Evolutionary conservation across 92 coral and sea anemone genomes (phyloP), one percentile per base, ranked within the genome.

Genomic region (Porites cylindrica): DNA sequence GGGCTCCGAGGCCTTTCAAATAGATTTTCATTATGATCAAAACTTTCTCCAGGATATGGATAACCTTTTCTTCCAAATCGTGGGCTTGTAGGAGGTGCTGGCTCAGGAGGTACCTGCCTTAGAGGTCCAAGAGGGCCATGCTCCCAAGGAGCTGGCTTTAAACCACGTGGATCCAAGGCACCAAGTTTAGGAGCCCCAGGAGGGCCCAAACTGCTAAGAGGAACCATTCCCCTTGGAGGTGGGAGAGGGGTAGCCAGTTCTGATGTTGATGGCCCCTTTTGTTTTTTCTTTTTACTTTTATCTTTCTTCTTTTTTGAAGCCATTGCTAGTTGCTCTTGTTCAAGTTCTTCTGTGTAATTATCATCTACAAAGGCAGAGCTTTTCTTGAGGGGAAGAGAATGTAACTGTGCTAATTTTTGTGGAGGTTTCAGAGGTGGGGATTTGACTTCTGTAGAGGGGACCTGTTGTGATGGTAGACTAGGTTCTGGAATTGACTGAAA

Each of bases 141-240:
- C 82, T 91, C 96, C 98, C 98, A 93, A 51, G 98, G 93, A 12
- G 77, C 96, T 72, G 94, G 94, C 70, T 91, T 93, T 13, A 79
- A 20, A 19, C 85, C 79, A n/a, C 76, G 68, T 10, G 83, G 91
- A 69, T 94, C 92, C 85, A 91, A 74, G 76, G 75, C 92, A 50
- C 94, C 94, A 23, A 95, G 90, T 88, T 95, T 95, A 43, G 86
- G 24, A 59, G 85, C 68, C 23, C 91, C 93, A 77, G 75, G 85
- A 50, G 91, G 84, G 32, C 78, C 77, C 72, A 68, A 59, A 13
- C 89, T 77, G 14, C 89, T 92, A 21, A 96, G 95, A 0, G 96
- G 94, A 62, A 95, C 82, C 43, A 86, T 72, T 13, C 97, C 99
- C 50, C 97, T 87, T 21, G 95, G 90, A 51, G 88, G 88, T 23